phyloP scores from a whole-genome alignment of 2,113 vertebrate genomes.

The Actinemys pallida region DNA sequence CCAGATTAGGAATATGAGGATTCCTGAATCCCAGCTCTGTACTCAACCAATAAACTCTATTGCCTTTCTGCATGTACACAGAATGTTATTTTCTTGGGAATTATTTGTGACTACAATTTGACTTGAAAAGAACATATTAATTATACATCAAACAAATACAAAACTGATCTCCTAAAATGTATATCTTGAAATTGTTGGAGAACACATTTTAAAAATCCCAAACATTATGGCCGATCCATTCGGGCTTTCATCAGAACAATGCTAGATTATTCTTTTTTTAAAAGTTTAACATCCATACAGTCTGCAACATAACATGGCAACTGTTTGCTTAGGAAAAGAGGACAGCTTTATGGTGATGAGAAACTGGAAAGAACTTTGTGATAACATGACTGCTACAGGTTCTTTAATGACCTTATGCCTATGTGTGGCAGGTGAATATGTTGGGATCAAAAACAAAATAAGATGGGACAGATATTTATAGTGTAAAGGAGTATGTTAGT shows the following conservation, averaged over 20 bases:
- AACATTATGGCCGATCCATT: not conserved
- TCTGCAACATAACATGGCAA: not conserved
- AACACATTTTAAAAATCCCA: not conserved
- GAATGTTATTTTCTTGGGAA: not conserved
- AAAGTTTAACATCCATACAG: not conserved
- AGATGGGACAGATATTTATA: not conserved
- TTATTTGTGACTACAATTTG: not conserved
- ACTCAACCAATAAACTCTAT: not conserved
- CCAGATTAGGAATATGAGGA: not conserved
- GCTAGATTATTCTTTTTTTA: not conserved
- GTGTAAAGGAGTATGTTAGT: not conserved
- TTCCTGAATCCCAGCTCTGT: not conserved
- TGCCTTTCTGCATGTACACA: accelerated
- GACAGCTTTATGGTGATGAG: not conserved
- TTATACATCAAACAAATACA: not conserved
- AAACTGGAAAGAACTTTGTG: not conserved
- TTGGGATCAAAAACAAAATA: not conserved
- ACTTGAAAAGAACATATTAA: not conserved
- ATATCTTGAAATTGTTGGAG: not conserved
- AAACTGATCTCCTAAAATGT: not conserved
- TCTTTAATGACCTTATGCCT: not conserved
- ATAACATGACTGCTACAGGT: not conserved
- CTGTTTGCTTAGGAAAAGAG: not conserved
- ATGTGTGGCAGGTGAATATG: not conserved
- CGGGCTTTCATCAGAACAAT: not conserved